A percentile compares a stretch with the other conserved stretches of the same genome.
These are phyloP conservation scores for Imbricaverruca yamaguchii DNA, from an alignment of 2,888 invertebrate genomes.

Conservation along the genomic window DNA sequence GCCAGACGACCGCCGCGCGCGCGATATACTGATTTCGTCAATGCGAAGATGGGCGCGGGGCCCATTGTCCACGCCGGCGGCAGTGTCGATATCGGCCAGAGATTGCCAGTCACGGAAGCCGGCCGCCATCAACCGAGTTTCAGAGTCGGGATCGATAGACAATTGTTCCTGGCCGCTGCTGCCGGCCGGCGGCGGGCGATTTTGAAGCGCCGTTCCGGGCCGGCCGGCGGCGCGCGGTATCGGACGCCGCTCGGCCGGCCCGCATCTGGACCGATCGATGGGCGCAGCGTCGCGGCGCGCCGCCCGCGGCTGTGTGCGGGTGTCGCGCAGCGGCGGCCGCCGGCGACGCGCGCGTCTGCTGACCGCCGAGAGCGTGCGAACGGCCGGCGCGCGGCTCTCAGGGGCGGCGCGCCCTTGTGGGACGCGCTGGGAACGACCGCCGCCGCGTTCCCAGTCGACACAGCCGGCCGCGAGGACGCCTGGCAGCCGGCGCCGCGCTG, in stretches of 20 bases:
- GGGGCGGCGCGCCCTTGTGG: not conserved
- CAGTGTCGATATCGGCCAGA: not conserved
- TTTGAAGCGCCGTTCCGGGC: not conserved
- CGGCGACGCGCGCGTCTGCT: not conserved
- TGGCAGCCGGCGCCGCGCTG: no score
- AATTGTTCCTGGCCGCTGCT: not conserved
- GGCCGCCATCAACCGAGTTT: not conserved
- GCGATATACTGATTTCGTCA: conserved; percentile 21
- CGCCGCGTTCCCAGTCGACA: not conserved
- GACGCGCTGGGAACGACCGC: not conserved
- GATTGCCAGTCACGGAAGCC: not conserved
- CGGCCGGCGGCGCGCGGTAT: not conserved
- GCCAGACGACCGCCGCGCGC: not conserved
- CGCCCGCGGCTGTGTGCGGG: no score
- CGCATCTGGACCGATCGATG: not conserved
- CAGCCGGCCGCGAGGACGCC: not conserved
- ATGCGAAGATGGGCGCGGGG: not conserved
- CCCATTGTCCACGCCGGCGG: not conserved
- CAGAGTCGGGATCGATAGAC: not conserved
- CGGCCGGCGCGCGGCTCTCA: not conserved
- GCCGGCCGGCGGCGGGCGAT: not conserved
- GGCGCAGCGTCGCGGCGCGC: no score
- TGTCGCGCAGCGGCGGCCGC: no score
- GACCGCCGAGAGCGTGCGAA: not conserved
- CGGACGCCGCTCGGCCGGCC: not conserved